Evolutionary conservation across 1,140 invertebrate species (phyloP).

Genomic region (Atta cephalotes): DNA sequence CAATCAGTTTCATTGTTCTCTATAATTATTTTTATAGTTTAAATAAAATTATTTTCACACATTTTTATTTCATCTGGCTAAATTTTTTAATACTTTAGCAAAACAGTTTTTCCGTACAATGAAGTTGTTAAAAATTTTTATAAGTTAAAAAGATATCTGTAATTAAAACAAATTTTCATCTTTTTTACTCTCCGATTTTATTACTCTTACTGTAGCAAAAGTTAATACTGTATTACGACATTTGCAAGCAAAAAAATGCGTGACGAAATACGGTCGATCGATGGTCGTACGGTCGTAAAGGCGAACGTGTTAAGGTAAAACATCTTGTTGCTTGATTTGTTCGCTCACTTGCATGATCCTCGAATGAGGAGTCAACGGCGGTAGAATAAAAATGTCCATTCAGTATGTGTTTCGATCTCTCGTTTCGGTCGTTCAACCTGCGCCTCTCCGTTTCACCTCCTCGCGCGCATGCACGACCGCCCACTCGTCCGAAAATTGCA

Average conservation of each 20-base stretch:
- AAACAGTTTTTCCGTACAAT: too few relatives aligned
- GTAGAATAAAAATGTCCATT: slow-evolving; percentile 68
- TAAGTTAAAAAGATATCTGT: background rate
- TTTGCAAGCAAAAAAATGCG: background rate
- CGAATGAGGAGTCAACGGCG: slow-evolving; percentile 23
- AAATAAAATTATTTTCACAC: too few relatives aligned
- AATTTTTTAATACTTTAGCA: too few relatives aligned
- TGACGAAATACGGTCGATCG: background rate
- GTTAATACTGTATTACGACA: background rate
- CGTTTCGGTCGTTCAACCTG: slow-evolving; percentile 68
- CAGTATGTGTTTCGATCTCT: slow-evolving; percentile 41
- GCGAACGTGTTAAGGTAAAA: slow-evolving; percentile 24
- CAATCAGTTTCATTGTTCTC: too few relatives aligned
- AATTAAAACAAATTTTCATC: background rate
- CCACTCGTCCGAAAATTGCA: slow-evolving; percentile 74
- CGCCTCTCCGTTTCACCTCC: slow-evolving; percentile 34
- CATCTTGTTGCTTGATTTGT: slow-evolving; percentile 63
- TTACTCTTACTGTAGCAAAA: background rate
- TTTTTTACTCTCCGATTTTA: background rate
- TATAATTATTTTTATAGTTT: too few relatives aligned
- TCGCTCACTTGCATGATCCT: slow-evolving; percentile 19
- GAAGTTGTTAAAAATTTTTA: background rate
- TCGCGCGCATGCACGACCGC: slow-evolving; percentile 61
- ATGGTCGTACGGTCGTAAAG: background rate
- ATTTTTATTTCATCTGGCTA: too few relatives aligned